Conservation (phyloP, 2,888 invertebrate genomes). For the Psylliodes chrysocephalus region DNA sequence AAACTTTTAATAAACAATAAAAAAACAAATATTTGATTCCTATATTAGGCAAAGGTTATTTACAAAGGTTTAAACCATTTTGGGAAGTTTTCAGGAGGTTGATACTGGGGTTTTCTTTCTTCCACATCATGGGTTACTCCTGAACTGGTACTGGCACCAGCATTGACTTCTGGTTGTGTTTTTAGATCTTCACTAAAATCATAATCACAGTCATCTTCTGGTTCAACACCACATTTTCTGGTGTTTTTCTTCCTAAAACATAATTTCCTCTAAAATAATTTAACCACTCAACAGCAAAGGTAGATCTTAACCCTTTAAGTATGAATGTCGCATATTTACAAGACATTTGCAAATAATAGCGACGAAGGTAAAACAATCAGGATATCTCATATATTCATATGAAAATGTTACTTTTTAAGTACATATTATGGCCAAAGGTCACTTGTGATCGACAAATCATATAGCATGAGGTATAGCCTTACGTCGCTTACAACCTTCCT, state of each 20-base stretch:
- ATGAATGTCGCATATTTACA: no score
- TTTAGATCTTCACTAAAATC: constrained; percentile 24
- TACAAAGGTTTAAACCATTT: constrained; percentile 61
- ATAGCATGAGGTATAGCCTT: no score
- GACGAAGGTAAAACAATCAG: no score
- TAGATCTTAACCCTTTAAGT: no score
- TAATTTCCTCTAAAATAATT: no score
- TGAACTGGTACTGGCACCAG: constrained; percentile 56
- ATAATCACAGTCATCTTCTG: constrained; percentile 47
- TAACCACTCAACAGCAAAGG: no score
- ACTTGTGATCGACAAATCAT: no score
- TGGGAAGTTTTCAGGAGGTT: constrained; percentile 57
- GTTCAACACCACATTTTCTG: constrained; percentile 38
- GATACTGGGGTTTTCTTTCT: constrained; percentile 44
- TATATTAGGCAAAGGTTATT: constrained; percentile 4
- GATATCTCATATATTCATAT: no score
- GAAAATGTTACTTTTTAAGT: no score
- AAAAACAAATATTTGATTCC: constrained; percentile 14
- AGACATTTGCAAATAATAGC: no score
- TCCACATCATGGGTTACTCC: constrained; percentile 44
- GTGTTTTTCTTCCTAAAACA: constrained; percentile 47
- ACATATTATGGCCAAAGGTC: no score
- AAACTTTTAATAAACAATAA: neutral
- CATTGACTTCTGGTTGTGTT: constrained; percentile 47
- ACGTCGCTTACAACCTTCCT: no score